Percentiles rank a stretch among this genome's conserved stretches.
These are phyloP conservation scores for Pseudanteris insignis DNA, from an alignment of 2,888 invertebrate genomes.

Conservation along the genomic window DNA sequence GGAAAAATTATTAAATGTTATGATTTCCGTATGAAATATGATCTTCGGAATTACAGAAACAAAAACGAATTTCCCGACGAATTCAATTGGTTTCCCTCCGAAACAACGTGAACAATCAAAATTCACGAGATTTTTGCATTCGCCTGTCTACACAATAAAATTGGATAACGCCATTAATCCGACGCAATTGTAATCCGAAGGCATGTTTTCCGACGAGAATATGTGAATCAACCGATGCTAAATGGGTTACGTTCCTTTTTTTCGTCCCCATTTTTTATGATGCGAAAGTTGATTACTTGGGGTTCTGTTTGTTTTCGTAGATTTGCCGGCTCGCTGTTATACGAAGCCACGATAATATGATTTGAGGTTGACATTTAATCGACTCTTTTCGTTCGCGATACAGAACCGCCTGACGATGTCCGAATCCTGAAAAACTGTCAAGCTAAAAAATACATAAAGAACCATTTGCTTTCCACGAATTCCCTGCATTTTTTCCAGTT, in stretches of 20 bases:
- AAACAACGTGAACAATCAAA: too few relatives aligned
- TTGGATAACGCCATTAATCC: conserved; percentile 33
- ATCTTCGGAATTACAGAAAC: too few relatives aligned
- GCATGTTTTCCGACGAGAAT: conserved; percentile 19
- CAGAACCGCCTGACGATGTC: conserved; percentile 9
- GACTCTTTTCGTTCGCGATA: conserved; percentile 17
- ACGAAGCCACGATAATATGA: conserved; percentile 24
- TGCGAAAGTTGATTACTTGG: conserved; percentile 27
- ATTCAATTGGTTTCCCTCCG: too few relatives aligned
- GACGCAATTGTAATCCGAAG: conserved; percentile 20
- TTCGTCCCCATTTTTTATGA: conserved; percentile 8
- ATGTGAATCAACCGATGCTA: conserved; percentile 31
- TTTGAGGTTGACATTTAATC: conserved; percentile 42
- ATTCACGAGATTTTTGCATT: too few relatives aligned
- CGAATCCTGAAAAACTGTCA: conserved; percentile 14
- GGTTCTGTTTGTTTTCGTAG: conserved; percentile 21
- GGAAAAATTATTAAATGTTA: too few relatives aligned
- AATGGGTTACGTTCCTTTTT: conserved; percentile 20
- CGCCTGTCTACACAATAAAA: too few relatives aligned
- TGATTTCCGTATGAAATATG: too few relatives aligned
- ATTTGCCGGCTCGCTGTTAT: conserved; percentile 24
- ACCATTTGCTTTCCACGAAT: too few relatives aligned
- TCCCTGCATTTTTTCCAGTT: too few relatives aligned
- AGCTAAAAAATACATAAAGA: conserved; percentile 15
- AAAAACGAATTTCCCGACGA: too few relatives aligned